Evolutionary conservation across 2,888 invertebrate species (phyloP), one percentile per base, ranked within the genome.

Genomic region (Digitonthophagus gazella): DNA sequence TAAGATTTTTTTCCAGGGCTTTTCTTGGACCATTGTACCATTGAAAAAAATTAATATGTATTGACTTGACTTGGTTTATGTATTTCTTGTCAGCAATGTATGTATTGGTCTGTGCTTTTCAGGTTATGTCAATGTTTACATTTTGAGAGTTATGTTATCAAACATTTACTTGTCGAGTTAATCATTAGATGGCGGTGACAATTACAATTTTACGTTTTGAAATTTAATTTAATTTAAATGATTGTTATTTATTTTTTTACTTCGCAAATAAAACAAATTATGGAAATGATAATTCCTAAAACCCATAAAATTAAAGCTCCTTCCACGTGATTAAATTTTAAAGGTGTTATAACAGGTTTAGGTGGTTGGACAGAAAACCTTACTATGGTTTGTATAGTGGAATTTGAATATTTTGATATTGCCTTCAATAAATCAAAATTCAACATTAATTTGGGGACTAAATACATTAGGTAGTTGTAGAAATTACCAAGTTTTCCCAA

Each of bases 1-100:
- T 15, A 98, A 84, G 78, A 95, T 93, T 84, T 97, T 97, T 74
- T 88, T 88, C 97, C 97, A 97, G 0, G 85, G 84, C 75, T 85
- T 86, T 76, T 80, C 20, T 18, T 56, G 64, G 16, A 18, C 15
- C 69, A 68, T 71, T 11, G 20, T 67, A 63, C 14, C 28, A 55
- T 54, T 15, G 14, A 57, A 2, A 4, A 57, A 57, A n/a, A n/a
- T n/a, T n/a, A n/a, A n/a, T n/a, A n/a, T n/a, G n/a, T n/a, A n/a
- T n/a, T n/a, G n/a, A n/a, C n/a, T n/a, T n/a, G n/a, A n/a, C n/a
- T n/a, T n/a, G n/a, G n/a, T n/a, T n/a, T n/a, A n/a, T n/a, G n/a
- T n/a, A n/a, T n/a, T n/a, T n/a, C n/a, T n/a, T n/a, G n/a, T n/a
- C n/a, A n/a, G n/a, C n/a, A n/a, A n/a, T n/a, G n/a, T n/a, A n/a